phyloP scores from a whole-genome alignment of 1,140 invertebrate species.

The Drosophila quadrilineata region DNA sequence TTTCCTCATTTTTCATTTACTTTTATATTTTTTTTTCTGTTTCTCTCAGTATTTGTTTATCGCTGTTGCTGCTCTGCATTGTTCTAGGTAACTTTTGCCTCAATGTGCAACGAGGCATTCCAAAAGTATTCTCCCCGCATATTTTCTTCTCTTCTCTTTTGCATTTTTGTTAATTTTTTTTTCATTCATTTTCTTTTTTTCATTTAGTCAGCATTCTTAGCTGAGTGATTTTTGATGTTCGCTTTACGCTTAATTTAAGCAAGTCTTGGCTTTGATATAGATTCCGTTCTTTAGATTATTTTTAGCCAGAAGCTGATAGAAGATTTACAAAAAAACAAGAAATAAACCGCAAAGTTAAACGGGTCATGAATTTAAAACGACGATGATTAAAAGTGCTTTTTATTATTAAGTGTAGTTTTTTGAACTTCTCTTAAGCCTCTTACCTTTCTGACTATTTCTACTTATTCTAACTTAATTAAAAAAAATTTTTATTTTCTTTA shows the following conservation, averaged over 20 bases:
- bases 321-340: too few species aligned
- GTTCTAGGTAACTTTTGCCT: constrained; percentile 29
- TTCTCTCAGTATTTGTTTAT: background rate
- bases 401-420: too few species aligned
- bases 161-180: background rate
- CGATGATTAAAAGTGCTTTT: background rate
- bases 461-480: too few species aligned
- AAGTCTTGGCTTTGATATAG: background rate
- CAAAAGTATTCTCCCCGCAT: background rate
- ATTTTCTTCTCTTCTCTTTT: background rate
- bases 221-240: constrained; percentile 42
- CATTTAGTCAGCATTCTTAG: constrained; percentile 31
- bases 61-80: constrained; percentile 12
- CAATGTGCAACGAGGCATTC: constrained; percentile 26
- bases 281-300: constrained; percentile 1
- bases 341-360: constrained; percentile 23
- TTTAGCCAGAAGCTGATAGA: constrained; percentile 1
- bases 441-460: too few species aligned
- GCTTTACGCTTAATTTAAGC: constrained; percentile 34
- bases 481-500: too few species aligned
- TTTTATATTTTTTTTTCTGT: constrained; percentile 5
- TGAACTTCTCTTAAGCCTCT: too few species aligned
- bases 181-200: constrained; percentile 16
- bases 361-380: constrained; percentile 17
- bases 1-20: background rate